Percentiles rank a stretch among this genome's conserved stretches.
Conservation (phyloP, 2,888 invertebrate genomes). For the Dione vanillae region DNA sequence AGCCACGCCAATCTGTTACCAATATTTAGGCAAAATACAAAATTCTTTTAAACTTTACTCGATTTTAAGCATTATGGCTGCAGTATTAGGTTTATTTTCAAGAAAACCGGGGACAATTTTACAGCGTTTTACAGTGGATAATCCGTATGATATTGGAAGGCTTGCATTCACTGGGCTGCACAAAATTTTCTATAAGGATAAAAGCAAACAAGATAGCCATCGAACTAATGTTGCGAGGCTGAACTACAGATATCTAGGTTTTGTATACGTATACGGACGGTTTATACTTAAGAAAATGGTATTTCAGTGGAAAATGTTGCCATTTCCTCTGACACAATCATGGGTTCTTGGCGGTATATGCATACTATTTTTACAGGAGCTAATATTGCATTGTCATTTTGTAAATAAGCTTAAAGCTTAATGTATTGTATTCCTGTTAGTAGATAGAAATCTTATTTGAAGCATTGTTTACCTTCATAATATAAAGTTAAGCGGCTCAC, state of each 20-base stretch:
- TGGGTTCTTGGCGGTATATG: not conserved
- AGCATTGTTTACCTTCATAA: no score
- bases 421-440: not conserved
- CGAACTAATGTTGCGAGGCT: conserved; percentile 71
- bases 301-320: conserved; percentile 21
- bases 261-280: conserved; percentile 39
- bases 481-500: no score
- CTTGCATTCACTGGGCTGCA: conserved; percentile 82
- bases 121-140: conserved; percentile 76
- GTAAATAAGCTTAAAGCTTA: not conserved
- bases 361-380: no score
- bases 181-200: conserved; percentile 84
- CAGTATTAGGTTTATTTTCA: conserved; percentile 58
- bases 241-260: conserved; percentile 51
- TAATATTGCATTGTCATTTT: conserved; percentile 1
- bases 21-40: conserved; percentile 82
- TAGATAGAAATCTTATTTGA: no score
- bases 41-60: conserved; percentile 57
- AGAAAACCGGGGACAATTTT: conserved; percentile 56
- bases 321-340: not conserved
- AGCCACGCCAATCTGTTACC: conserved; percentile 80
- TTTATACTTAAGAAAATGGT: conserved; percentile 38
- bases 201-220: conserved; percentile 83
- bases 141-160: conserved; percentile 82
- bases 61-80: conserved; percentile 59